Evolutionary conservation across 2,113 vertebrate species (phyloP), one percentile per base, ranked within the genome.

Genomic region (Epinephelus fuscoguttatus): DNA sequence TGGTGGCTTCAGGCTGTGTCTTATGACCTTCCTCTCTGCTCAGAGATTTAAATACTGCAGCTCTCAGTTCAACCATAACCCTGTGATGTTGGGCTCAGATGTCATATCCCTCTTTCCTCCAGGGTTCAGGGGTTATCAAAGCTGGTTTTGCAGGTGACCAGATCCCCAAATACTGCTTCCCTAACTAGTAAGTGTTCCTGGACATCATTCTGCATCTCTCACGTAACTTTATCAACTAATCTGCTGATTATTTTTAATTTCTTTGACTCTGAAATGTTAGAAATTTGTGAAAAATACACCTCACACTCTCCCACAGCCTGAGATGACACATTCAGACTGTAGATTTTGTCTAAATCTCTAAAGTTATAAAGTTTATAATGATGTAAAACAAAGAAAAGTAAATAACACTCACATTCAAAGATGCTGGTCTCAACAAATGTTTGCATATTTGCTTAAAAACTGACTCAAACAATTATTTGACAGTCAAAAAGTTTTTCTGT

Each of bases 131-230:
- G 21, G 96, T 97, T 27, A 96, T 98, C 89, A 98, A 98, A 91
- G 97, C 97, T 83, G 97, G 97, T 15, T 98, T 98, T 90, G 97
- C 97, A 27, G 97, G 97, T 87, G 97, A 98, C 94, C 97, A 98
- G 94, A 98, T 98, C 88, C 97, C 97, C 19, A 98, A 98, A 94
- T 98, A 97, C 93, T 97, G 97, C 85, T 98, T 98, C 86, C 97
- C 97, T 4, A 98, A 98, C 94, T 98, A 97, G 97, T 98, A 95
- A 97, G 97, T 96, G 57, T 66, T 42, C 6, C 10, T 25, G 13
- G 4, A n/a, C 6, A 40, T 59, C 52, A 4, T 69, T 37, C 19
- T 19, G 6, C n/a, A 42, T 3, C 19, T 18, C 33, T 3, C 30
- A 3, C 11, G 23, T 7, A 6, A 49, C 15, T 2, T 55, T 3